Conservation (phyloP, 2,888 invertebrate species). For the Oegoconia quadripuncta region DNA sequence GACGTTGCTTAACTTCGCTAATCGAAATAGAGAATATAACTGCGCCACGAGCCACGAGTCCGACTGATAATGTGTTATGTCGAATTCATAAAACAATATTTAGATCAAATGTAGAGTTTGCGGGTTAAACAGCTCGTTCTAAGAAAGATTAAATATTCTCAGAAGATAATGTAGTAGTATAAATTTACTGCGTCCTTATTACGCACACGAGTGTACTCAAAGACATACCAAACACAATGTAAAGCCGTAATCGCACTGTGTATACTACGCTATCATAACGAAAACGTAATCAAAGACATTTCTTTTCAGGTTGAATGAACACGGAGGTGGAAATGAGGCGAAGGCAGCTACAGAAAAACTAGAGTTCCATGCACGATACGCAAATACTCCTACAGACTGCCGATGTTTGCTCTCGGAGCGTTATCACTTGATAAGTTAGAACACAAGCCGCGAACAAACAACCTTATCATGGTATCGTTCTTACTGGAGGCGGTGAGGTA, state of each 20-base stretch:
- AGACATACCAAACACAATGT: too few relatives aligned
- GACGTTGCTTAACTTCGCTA: too few relatives aligned
- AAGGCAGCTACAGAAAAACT: constrained; percentile 54
- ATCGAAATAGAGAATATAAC: too few relatives aligned
- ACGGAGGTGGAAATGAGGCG: constrained; percentile 41
- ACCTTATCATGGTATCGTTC: constrained; percentile 72
- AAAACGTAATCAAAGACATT: constrained; percentile 43
- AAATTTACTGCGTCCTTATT: too few relatives aligned
- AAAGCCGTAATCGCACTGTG: constrained; percentile 26
- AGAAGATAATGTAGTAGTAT: too few relatives aligned
- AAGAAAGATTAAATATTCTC: too few relatives aligned
- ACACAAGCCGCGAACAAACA: constrained; percentile 73
- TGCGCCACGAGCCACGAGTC: too few relatives aligned
- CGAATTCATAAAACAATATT: too few relatives aligned
- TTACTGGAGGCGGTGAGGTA: constrained; percentile 50
- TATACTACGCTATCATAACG: constrained; percentile 35
- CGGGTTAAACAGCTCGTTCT: too few relatives aligned
- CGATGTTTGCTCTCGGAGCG: constrained; percentile 67
- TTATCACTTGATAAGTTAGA: constrained; percentile 77
- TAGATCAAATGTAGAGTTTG: too few relatives aligned
- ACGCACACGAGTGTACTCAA: too few relatives aligned
- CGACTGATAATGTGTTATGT: too few relatives aligned
- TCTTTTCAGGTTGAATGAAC: constrained; percentile 59
- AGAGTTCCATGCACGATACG: constrained; percentile 64
- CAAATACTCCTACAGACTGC: constrained; percentile 70